A percentile compares a stretch with the other conserved stretches of the same genome.
phyloP scores from a whole-genome alignment of 2,113 vertebrate species.

The Lota lota region DNA sequence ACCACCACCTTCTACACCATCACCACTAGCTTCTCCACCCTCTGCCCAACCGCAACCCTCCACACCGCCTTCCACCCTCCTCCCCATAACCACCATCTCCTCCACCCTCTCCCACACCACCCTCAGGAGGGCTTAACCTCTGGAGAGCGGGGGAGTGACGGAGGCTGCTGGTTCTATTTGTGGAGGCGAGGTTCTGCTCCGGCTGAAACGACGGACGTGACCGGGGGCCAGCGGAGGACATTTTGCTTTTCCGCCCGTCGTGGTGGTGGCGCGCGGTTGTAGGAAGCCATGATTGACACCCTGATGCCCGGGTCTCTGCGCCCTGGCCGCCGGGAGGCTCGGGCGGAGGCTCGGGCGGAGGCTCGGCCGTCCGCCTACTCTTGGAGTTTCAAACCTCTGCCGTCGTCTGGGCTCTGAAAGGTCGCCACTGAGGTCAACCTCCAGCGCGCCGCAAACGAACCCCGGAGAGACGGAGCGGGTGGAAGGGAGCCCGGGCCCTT shows the following conservation, averaged over 20 bases:
- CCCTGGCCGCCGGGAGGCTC: too few relatives aligned
- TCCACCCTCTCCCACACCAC: too few relatives aligned
- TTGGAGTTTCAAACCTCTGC: conserved; percentile 27
- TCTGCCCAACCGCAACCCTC: not conserved
- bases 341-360: too few relatives aligned
- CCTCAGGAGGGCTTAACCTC: too few relatives aligned
- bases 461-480: conserved; percentile 44
- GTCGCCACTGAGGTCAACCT: conserved; percentile 59
- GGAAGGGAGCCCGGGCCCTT: conserved; percentile 41
- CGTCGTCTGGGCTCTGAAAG: not conserved
- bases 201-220: conserved; percentile 41
- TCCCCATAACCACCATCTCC: not conserved
- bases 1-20: conserved; percentile 3
- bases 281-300: conserved; percentile 63
- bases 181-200: conserved; percentile 20
- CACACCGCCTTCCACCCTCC: not conserved
- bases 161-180: conserved; percentile 47
- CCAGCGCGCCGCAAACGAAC: conserved; percentile 61
- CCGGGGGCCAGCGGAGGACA: conserved; percentile 26
- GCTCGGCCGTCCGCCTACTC: conserved; percentile 22
- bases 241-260: conserved; percentile 42
- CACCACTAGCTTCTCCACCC: too few relatives aligned
- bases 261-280: conserved; percentile 53
- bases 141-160: not conserved
- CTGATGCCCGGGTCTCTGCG: too few relatives aligned